phyloP scores from a whole-genome alignment of 2,797 vertebrate species.

The Nyctibius grandis region DNA sequence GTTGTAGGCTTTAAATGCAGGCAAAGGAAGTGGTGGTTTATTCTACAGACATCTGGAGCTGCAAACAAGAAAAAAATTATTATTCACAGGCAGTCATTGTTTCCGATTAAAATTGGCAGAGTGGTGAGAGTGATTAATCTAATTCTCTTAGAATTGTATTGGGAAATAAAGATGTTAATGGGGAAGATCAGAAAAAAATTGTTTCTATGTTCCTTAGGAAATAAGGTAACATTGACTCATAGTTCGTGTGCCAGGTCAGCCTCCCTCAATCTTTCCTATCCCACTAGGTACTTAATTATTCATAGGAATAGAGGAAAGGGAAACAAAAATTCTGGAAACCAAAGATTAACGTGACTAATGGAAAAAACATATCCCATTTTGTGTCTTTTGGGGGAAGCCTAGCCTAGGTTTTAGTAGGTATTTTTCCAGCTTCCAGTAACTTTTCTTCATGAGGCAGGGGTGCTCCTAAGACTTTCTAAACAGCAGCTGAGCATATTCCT shows the following conservation, averaged over 20 bases:
- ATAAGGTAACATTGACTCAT: not conserved
- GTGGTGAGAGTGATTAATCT: conserved; percentile 12
- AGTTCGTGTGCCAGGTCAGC: not conserved
- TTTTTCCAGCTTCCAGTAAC: not conserved
- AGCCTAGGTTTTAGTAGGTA: not conserved
- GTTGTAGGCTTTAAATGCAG: not conserved
- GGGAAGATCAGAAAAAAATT: conserved; percentile 21
- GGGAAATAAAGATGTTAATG: conserved; percentile 58
- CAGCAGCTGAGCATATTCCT: not conserved
- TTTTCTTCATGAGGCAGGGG: not conserved
- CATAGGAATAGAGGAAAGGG: not conserved
- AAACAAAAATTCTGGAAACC: conserved; percentile 32
- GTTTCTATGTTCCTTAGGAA: not conserved
- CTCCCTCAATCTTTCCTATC: not conserved
- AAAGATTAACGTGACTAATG: conserved; percentile 12
- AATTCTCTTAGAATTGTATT: conserved; percentile 41
- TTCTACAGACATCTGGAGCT: not conserved
- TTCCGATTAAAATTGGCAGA: conserved; percentile 29
- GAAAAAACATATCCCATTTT: not conserved
- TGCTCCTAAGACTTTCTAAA: not conserved
- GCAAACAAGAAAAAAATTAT: not conserved
- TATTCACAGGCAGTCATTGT: conserved; percentile 6
- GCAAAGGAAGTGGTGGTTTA: not conserved
- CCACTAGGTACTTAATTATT: conserved; percentile 15
- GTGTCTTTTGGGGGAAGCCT: not conserved